Evolutionary conservation across 2,888 invertebrate genomes (phyloP), one percentile per base, ranked within the genome.

Genomic region (Himalopsyche japonica): DNA sequence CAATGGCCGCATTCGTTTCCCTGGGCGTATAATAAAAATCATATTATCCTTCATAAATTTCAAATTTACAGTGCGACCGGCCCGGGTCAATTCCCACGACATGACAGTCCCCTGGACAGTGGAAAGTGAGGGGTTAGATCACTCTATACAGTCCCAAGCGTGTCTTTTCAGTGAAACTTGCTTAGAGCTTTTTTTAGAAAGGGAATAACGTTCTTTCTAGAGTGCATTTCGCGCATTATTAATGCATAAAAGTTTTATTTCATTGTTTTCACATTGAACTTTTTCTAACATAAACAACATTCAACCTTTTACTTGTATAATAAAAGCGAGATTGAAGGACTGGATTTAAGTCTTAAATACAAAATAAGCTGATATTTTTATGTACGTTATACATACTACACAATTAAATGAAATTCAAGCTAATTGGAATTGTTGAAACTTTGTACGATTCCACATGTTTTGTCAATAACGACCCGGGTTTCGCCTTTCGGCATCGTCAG

Each of bases 41-140:
- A 80, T 79, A 86, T 86, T 84, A 86, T 78, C 70, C 80, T 78
- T 78, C 84, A 81, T 85, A 86, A 86, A 86, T 86, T 84, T 48
- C 37, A 81, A 85, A 85, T 85, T 85, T 85, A 86, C 83, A 85
- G 82, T 85, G 85, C 81, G 82, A 79, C 81, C 49, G 70, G 76
- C 76, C 30, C 64, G 64, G 70, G 70, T 78, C 43, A 79, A 49
- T 82, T 79, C 84, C 79, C 24, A 20, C 64, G 82, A 64, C 34
- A 20, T 34, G 24, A 79, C 80, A 30, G 20, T 34, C 80, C 79
- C 48, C 79, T 79, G 79, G 43, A 77, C 43, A 77, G 70, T 70
- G 27, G 70, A 70, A 70, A 70, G 15, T 70, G 70, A 70, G 70
- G 70, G 70, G 70, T 30, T 30, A 27, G 3, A 27, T 15, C 27